Percentiles rank a stretch among this genome's conserved stretches.
Evolutionary conservation across 2,113 vertebrate genomes (phyloP).

Genomic region (Sigmodon hispidus): DNA sequence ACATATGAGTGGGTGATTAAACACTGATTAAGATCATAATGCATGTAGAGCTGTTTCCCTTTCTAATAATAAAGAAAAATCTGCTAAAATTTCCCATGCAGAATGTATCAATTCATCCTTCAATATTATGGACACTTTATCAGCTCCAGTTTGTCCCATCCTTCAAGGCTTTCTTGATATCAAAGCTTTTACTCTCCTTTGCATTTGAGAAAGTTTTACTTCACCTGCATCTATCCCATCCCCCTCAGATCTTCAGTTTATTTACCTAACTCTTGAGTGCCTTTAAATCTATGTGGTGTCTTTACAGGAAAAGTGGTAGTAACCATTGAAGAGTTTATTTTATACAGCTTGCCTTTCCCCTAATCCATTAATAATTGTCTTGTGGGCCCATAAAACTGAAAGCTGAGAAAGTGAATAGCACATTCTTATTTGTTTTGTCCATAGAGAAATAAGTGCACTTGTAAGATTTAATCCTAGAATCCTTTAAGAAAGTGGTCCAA

Average conservation of each 20-base stretch:
- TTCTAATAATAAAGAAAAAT: conserved; percentile 1
- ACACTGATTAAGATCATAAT: neutral
- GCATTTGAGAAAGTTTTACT: conserved; percentile 40
- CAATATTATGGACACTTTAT: conserved; percentile 35
- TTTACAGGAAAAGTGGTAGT: conserved; percentile 36
- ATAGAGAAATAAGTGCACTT: conserved; percentile 67
- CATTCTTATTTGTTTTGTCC: conserved; percentile 62
- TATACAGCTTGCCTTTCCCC: conserved; percentile 47
- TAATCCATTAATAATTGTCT: conserved; percentile 66
- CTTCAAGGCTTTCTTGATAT: neutral
- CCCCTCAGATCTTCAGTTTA: conserved; percentile 45
- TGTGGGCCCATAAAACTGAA: conserved; percentile 52
- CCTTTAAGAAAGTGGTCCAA: conserved; percentile 53
- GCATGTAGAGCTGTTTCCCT: neutral
- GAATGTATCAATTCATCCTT: conserved; percentile 34
- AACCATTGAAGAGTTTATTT: conserved; percentile 45
- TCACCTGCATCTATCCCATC: neutral
- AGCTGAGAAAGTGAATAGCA: neutral
- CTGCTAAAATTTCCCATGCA: conserved; percentile 26
- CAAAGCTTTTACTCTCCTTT: conserved; percentile 28
- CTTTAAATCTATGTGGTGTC: conserved; percentile 45
- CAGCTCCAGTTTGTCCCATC: neutral
- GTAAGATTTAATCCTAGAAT: conserved; percentile 67
- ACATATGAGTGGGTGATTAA: conserved; percentile 17
- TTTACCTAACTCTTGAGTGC: conserved; percentile 18